Evolutionary conservation across 1,140 invertebrate genomes (phyloP).

Genomic region (Episyrphus balteatus): DNA sequence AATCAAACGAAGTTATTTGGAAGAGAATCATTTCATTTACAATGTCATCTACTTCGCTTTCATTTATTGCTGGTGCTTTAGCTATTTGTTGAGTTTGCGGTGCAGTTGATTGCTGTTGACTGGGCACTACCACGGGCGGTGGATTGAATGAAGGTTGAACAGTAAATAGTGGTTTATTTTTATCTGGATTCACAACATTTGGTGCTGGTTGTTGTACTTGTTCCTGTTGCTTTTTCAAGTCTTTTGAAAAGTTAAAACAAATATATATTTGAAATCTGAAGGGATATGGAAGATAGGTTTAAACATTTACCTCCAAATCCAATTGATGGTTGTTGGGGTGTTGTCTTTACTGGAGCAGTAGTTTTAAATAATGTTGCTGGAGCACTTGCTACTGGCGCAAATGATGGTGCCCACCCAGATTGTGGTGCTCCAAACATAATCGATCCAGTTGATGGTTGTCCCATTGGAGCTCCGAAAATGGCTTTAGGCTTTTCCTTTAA

Average conservation of each 20-base stretch:
- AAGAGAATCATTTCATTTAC: slow-evolving; percentile 31
- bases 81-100: background rate
- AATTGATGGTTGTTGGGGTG: slow-evolving; percentile 4
- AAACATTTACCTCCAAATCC: slow-evolving; percentile 5
- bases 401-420: background rate
- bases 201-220: background rate
- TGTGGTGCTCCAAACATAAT: background rate
- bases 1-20: slow-evolving; percentile 51
- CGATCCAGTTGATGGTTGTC: background rate
- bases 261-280: no score
- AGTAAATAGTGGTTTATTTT: slow-evolving; percentile 24
- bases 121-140: slow-evolving; percentile 1
- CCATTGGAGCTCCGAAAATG: no score
- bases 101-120: slow-evolving; percentile 1
- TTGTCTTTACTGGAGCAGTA: background rate
- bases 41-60: slow-evolving; percentile 17
- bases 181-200: background rate
- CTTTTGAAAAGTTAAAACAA: no score
- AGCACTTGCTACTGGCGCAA: background rate
- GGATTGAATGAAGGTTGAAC: slow-evolving; percentile 23
- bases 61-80: slow-evolving; percentile 5
- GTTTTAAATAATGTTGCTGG: background rate
- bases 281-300: no score
- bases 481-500: no score
- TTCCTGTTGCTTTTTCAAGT: background rate